phyloP scores from a whole-genome alignment of 2,888 invertebrate species.

The Lapara coniferarum region DNA sequence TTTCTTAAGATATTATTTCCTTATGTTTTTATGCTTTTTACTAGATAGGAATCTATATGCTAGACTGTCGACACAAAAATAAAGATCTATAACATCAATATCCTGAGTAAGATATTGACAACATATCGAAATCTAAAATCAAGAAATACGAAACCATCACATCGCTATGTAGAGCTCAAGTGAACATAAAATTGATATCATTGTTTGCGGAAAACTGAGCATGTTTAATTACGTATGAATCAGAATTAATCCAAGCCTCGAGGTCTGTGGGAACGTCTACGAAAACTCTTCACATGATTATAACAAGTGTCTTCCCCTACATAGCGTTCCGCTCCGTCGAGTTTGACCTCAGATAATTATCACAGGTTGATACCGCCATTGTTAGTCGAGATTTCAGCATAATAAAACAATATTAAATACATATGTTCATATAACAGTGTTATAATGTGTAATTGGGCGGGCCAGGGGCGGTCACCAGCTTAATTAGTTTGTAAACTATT shows the following conservation, averaged over 20 bases:
- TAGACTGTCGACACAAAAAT: too few species aligned
- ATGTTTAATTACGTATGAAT: conserved; percentile 79
- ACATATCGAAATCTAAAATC: conserved; percentile 5
- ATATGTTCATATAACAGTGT: conserved; percentile 32
- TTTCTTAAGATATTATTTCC: too few species aligned
- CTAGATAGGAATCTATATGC: too few species aligned
- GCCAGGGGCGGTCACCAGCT: neutral
- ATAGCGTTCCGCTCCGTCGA: conserved; percentile 76
- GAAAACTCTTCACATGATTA: conserved; percentile 81
- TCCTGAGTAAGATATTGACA: neutral
- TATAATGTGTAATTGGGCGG: conserved; percentile 33
- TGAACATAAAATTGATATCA: conserved; percentile 32
- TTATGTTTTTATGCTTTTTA: too few species aligned
- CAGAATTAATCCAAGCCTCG: conserved; percentile 75
- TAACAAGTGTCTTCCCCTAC: conserved; percentile 74
- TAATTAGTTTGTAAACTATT: neutral
- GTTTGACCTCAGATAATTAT: conserved; percentile 79
- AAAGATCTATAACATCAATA: too few species aligned
- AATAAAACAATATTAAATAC: conserved; percentile 64
- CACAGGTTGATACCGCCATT: conserved; percentile 75
- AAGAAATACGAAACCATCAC: neutral
- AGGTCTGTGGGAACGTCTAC: conserved; percentile 79
- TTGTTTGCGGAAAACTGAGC: conserved; percentile 72
- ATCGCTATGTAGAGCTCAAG: neutral
- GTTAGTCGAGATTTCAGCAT: conserved; percentile 71